These are phyloP conservation scores for Bovichtus variegatus DNA, from an alignment of 2,797 vertebrate species.

Conservation along the genomic window DNA sequence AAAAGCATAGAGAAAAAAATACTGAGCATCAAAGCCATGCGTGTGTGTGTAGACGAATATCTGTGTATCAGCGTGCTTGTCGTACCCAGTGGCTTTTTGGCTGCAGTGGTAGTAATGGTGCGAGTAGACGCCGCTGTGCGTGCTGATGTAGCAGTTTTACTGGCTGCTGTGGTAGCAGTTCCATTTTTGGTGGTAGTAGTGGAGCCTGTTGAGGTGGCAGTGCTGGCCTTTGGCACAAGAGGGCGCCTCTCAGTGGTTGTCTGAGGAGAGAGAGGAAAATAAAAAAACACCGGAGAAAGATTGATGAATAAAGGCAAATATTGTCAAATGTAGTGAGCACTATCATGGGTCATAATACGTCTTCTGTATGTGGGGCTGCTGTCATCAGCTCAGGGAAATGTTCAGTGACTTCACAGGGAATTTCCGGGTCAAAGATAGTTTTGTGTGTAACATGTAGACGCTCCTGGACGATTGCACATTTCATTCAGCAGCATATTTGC, in stretches of 20 bases:
- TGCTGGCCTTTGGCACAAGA: constrained; percentile 83
- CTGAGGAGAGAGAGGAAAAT: constrained; percentile 41
- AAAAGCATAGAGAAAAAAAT: neutral
- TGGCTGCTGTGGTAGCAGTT: constrained; percentile 71
- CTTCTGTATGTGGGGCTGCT: neutral
- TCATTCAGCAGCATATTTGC: constrained; percentile 25
- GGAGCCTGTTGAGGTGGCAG: constrained; percentile 62
- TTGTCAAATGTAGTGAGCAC: neutral
- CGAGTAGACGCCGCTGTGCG: constrained; percentile 63
- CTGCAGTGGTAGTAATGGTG: constrained; percentile 71
- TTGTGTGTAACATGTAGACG: neutral
- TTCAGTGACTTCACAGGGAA: constrained; percentile 5
- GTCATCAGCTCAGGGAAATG: constrained; percentile 2
- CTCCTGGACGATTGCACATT: constrained; percentile 14
- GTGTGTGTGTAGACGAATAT: neutral
- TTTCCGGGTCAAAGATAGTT: constrained; percentile 40
- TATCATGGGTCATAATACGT: constrained; percentile 15
- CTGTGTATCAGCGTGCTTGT: neutral
- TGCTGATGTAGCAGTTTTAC: constrained; percentile 60
- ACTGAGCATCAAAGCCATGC: neutral
- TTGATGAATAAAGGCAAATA: neutral
- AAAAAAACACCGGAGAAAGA: neutral
- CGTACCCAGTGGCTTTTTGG: constrained; percentile 88
- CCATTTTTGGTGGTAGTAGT: constrained; percentile 76
- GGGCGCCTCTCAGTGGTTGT: constrained; percentile 84